Conservation (phyloP, 1,140 invertebrate genomes). For the Aplysia californica region DNA sequence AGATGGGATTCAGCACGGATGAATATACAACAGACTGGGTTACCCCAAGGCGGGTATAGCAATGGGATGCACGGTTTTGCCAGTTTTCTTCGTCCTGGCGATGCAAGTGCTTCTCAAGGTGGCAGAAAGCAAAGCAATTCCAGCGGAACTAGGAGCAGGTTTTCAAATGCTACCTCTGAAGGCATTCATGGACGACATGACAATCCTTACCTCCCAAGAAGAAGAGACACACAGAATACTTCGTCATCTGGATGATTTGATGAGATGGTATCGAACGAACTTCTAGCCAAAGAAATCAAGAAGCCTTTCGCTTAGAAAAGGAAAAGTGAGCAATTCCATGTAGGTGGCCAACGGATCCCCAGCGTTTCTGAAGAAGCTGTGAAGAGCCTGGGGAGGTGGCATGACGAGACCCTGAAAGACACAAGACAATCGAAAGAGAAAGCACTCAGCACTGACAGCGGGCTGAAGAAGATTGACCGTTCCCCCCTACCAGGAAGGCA, state of each 20-base stretch:
- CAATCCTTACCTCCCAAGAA: neutral
- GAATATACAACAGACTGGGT: slow-evolving; percentile 19
- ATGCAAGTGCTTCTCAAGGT: neutral
- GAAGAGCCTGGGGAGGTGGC: neutral
- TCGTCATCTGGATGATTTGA: neutral
- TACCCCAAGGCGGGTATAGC: neutral
- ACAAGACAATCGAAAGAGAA: no score
- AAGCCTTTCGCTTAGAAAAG: neutral
- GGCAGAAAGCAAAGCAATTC: neutral
- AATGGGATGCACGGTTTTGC: neutral
- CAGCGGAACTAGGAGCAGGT: neutral
- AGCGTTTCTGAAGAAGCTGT: neutral
- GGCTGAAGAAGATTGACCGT: neutral
- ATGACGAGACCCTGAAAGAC: neutral
- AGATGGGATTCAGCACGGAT: slow-evolving; percentile 8
- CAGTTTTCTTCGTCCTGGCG: neutral
- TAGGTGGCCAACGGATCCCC: neutral
- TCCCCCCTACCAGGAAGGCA: neutral
- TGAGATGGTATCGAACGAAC: neutral
- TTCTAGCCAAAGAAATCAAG: neutral
- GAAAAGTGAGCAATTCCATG: neutral
- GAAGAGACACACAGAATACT: neutral
- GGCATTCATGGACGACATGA: slow-evolving; percentile 4
- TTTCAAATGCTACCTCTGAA: neutral
- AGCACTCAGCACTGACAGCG: no score